Percentiles rank a stretch among this genome's conserved stretches.
phyloP scores from a whole-genome alignment of 2,888 invertebrate genomes.

The Sminthurides aquaticus region DNA sequence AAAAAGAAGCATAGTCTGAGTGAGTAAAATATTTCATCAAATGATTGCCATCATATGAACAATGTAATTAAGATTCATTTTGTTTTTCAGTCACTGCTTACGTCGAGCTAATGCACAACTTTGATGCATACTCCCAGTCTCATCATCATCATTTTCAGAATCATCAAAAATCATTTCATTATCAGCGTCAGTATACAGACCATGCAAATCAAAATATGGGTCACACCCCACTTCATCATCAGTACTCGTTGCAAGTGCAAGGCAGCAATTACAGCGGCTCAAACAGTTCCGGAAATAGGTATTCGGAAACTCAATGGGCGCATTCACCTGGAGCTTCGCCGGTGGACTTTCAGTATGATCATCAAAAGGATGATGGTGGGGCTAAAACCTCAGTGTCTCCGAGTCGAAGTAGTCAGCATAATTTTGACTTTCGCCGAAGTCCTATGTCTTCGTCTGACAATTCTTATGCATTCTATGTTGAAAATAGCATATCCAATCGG shows the following conservation, averaged over 20 bases:
- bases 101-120: slow-evolving; percentile 42
- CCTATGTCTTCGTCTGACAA: background rate
- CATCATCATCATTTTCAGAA: slow-evolving; percentile 39
- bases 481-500: background rate
- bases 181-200: slow-evolving; percentile 15
- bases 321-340: background rate
- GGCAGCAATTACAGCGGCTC: background rate
- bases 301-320: background rate
- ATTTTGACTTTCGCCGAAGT: background rate
- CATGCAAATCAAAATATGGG: background rate
- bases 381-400: background rate
- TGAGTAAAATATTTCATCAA: slow-evolving; percentile 22
- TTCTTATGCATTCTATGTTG: background rate
- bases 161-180: slow-evolving; percentile 28
- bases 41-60: background rate
- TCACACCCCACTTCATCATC: slow-evolving; percentile 24
- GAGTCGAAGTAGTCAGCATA: background rate
- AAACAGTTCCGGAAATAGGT: background rate
- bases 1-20: slow-evolving; percentile 82
- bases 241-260: slow-evolving; percentile 17
- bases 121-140: slow-evolving; percentile 36
- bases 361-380: background rate
- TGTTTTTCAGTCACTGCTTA: slow-evolving; percentile 41
- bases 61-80: background rate
- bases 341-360: background rate